Base-by-base conservation (phyloP, 2,888 invertebrate species). In the Polyommatus iphigenia region DNA sequence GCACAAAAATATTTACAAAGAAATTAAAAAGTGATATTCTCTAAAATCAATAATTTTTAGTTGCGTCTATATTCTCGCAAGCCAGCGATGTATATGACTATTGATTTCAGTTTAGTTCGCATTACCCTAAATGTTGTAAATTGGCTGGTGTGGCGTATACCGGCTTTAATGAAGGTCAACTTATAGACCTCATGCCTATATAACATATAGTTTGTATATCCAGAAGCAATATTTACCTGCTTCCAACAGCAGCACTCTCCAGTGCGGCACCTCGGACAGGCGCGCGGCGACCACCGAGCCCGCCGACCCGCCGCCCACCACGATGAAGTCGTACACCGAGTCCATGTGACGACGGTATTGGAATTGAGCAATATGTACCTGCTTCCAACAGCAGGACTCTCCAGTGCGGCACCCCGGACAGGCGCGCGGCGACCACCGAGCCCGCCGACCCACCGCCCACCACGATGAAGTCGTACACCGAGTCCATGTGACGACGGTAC, bases 381-480 rank as follows among this genome's bases (percentile, higher is more conserved):
- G 97, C 97, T 94, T 97, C 97, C 57, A 97, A 88, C 6, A 97
- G 88, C 76, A 97, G 88, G 0, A 97, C 97, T 76, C 95, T 94
- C 96, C 96, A 96, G 85, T 96, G 95, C 0, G 96, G 95, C 75
- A 97, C 96, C 85, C 97, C 97, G 0, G 96, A 96, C 8, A 97
- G 92, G 76, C 97, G 88, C 59, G 96, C 95, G 0, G 97, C 97
- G 0, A 97, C 96, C 76, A 96, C 96, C 0, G 96, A 95, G 0
- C 97, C 97, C 0, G 96, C 96, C 0, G 96, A 96, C 0, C 97
- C 97, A 0, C 96, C 96, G 0, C 97, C 97, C 32, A 97, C 95
- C 67, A 97, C 96, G 80, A 97, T 96, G 90, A 97, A 97, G 88
- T 97, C 97, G 87, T 97, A 97, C 83, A 95, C 95, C 0, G 95